These are phyloP conservation scores for Podiceps cristatus DNA, from an alignment of 2,113 vertebrate species.

Conservation along the genomic window DNA sequence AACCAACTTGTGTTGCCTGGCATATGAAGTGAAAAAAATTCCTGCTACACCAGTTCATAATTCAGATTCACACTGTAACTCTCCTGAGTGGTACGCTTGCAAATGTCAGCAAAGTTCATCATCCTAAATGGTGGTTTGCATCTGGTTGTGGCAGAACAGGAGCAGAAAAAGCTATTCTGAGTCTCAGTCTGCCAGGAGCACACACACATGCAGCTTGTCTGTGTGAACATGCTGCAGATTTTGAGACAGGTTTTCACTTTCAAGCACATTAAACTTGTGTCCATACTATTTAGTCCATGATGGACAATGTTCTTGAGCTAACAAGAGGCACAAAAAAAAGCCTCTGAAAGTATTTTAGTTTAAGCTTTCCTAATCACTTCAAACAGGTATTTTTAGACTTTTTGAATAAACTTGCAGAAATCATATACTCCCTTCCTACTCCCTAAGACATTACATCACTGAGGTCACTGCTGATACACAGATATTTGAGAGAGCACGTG, in stretches of 20 bases:
- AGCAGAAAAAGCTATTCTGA: background rate
- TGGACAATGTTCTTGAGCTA: background rate
- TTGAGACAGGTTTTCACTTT: background rate
- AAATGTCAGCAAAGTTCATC: background rate
- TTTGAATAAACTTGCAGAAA: background rate
- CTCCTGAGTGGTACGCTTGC: background rate
- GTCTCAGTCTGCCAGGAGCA: background rate
- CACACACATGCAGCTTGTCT: background rate
- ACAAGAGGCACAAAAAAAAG: background rate
- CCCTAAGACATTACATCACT: background rate
- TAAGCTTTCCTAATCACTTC: background rate
- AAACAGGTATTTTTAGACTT: background rate
- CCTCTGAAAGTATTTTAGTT: background rate
- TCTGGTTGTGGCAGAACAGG: background rate
- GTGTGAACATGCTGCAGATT: background rate
- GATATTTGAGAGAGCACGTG: background rate
- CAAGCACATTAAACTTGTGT: background rate
- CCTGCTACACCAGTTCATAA: background rate
- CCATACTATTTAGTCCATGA: background rate
- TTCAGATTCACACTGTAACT: background rate
- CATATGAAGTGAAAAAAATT: background rate
- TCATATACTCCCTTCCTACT: background rate
- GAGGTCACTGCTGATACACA: background rate
- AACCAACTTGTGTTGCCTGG: background rate
- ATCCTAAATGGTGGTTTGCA: background rate